A percentile compares a stretch with the other conserved stretches of the same genome.
Conservation (phyloP, 2,797 vertebrate genomes). For the Tadarida brasiliensis region DNA sequence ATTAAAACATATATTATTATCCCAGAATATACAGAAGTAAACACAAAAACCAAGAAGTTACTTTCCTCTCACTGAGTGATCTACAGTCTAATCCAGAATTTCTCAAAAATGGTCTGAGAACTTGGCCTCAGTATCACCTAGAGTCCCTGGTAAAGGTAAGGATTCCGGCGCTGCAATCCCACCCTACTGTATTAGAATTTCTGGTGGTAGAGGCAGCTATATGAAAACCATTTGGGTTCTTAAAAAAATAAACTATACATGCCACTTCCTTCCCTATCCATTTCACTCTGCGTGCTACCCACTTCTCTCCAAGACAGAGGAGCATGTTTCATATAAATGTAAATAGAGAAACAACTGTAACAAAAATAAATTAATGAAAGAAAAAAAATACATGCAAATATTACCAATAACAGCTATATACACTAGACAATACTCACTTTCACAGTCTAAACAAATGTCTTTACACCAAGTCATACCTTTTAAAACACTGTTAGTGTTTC, state of each 20-base stretch:
- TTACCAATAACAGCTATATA: constrained; percentile 48
- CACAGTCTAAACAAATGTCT: constrained; percentile 38
- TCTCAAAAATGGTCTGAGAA: constrained; percentile 29
- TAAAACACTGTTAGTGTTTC: constrained; percentile 87
- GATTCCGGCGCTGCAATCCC: background rate
- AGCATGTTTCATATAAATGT: constrained; percentile 4
- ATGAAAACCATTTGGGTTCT: constrained; percentile 36
- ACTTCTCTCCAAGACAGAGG: background rate
- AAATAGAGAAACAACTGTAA: background rate
- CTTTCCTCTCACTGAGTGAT: constrained; percentile 20
- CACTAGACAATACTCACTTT: constrained; percentile 33
- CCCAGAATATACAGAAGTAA: constrained; percentile 42
- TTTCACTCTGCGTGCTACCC: background rate
- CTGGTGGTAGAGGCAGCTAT: background rate
- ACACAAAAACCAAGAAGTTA: constrained; percentile 39
- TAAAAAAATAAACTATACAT: constrained; percentile 47
- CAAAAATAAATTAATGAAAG: too few relatives aligned
- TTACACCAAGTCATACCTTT: constrained; percentile 89
- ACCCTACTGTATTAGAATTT: constrained; percentile 30
- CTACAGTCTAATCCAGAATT: constrained; percentile 23
- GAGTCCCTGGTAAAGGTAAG: background rate
- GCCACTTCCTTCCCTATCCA: constrained; percentile 14
- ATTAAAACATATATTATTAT: constrained; percentile 63
- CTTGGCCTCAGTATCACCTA: background rate
- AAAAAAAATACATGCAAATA: background rate